Percentiles rank a stretch among this genome's conserved stretches.
phyloP scores from a whole-genome alignment of 2,888 invertebrate species.

The Meandrusa payeni region DNA sequence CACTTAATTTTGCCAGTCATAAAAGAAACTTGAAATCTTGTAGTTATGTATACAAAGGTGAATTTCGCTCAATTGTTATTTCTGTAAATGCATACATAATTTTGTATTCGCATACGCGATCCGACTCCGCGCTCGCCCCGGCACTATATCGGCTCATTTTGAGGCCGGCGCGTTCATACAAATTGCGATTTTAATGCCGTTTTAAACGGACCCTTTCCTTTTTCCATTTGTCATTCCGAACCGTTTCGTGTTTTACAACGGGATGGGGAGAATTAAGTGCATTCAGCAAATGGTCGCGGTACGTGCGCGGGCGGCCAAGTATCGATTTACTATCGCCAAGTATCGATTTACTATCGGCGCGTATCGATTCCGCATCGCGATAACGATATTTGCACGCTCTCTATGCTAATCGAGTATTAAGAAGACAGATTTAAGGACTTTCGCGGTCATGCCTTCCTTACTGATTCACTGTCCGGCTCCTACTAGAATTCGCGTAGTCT shows the following conservation, averaged over 20 bases:
- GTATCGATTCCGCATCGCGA: conserved; percentile 32
- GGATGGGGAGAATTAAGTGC: conserved; percentile 60
- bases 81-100: conserved; percentile 15
- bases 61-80: background rate
- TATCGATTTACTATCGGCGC: conserved; percentile 35
- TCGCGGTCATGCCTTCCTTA: conserved; percentile 6
- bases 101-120: conserved; percentile 48
- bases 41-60: conserved; percentile 4
- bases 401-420: conserved; percentile 28
- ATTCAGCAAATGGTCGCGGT: conserved; percentile 58
- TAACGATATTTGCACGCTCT: conserved; percentile 26
- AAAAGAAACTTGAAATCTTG: background rate
- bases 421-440: conserved; percentile 21
- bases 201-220: conserved; percentile 67
- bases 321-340: conserved; percentile 36
- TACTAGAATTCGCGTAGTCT: too few relatives aligned
- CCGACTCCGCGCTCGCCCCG: conserved; percentile 49
- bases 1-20: conserved; percentile 31
- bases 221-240: conserved; percentile 69
- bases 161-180: conserved; percentile 57
- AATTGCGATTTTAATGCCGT: conserved; percentile 57
- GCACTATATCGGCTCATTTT: conserved; percentile 61
- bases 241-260: conserved; percentile 57
- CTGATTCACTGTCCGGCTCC: too few relatives aligned
- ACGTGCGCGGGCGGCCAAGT: conserved; percentile 49